A percentile compares a stretch with the other conserved stretches of the same genome.
Conservation (phyloP, 2,797 vertebrate genomes). For the Todus mexicanus region DNA sequence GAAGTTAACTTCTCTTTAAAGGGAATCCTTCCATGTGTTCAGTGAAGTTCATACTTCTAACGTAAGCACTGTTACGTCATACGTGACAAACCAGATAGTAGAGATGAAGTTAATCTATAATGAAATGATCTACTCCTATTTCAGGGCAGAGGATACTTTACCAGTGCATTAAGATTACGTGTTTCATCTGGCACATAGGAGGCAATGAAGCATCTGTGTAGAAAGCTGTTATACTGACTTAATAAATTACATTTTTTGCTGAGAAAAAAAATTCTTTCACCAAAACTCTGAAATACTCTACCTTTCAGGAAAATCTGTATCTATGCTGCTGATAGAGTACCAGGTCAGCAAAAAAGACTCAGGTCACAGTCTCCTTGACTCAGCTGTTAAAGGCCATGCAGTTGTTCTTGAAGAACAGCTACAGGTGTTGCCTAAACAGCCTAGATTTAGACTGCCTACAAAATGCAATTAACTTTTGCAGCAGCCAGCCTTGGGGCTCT, state of each 20-base stretch:
- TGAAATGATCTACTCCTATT: not conserved
- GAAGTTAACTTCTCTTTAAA: not conserved
- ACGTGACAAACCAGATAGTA: not conserved
- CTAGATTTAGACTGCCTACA: not conserved
- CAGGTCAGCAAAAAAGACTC: not conserved
- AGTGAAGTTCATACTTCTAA: not conserved
- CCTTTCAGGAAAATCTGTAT: not conserved
- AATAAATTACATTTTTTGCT: not conserved
- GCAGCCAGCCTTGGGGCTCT: not conserved
- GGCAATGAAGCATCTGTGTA: not conserved
- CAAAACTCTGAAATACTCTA: not conserved
- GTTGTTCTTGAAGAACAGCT: not conserved
- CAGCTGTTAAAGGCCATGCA: not conserved
- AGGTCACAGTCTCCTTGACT: not conserved
- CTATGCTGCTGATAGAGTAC: not conserved
- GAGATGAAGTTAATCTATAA: not conserved
- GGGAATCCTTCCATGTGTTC: not conserved
- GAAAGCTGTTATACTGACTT: not conserved
- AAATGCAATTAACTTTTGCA: not conserved
- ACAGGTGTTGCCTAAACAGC: not conserved
- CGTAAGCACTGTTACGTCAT: not conserved
- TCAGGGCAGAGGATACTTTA: not conserved
- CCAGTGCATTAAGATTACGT: not conserved
- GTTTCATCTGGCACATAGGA: not conserved
- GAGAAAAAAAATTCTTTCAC: not conserved